phyloP scores from a whole-genome alignment of 2,797 vertebrate genomes.

The Characodon lateralis region DNA sequence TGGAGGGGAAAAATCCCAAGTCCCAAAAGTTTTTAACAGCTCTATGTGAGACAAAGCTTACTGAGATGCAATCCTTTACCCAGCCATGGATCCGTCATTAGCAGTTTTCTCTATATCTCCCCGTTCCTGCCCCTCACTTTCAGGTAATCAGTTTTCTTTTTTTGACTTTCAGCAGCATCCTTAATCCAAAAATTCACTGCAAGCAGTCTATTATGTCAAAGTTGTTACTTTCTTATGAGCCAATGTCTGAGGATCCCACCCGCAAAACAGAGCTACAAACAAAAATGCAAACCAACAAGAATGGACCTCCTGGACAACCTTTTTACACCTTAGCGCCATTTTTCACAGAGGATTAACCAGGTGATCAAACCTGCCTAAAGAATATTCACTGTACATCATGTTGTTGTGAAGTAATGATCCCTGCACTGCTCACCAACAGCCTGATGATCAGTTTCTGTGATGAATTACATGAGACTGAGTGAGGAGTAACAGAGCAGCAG shows the following conservation, averaged over 20 bases:
- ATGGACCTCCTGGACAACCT: constrained; percentile 48
- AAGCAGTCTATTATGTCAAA: neutral
- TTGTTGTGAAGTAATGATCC: constrained; percentile 18
- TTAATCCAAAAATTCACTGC: constrained; percentile 2
- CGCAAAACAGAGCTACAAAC: constrained; percentile 25
- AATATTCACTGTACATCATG: constrained; percentile 33
- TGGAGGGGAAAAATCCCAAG: constrained; percentile 69
- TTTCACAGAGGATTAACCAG: neutral
- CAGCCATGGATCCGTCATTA: constrained; percentile 46
- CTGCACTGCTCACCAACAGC: constrained; percentile 21
- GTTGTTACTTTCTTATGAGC: constrained; percentile 9
- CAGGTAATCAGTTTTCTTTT: neutral
- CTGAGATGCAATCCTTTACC: constrained; percentile 24
- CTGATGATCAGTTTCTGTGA: constrained; percentile 27
- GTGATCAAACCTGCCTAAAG: constrained; percentile 29
- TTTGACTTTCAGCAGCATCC: constrained; percentile 1
- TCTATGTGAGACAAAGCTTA: constrained; percentile 50
- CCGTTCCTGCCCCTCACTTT: constrained; percentile 9
- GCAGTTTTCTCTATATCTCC: constrained; percentile 30
- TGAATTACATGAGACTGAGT: constrained; percentile 28
- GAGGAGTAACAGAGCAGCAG: constrained; percentile 20
- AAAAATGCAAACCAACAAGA: constrained; percentile 46
- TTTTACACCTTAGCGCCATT: constrained; percentile 2
- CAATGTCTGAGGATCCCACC: constrained; percentile 18
- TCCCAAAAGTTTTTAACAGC: constrained; percentile 70